A percentile compares a stretch with the other conserved stretches of the same genome.
Evolutionary conservation across 2,113 vertebrate species (phyloP).

Genomic region (Hylia prasina): DNA sequence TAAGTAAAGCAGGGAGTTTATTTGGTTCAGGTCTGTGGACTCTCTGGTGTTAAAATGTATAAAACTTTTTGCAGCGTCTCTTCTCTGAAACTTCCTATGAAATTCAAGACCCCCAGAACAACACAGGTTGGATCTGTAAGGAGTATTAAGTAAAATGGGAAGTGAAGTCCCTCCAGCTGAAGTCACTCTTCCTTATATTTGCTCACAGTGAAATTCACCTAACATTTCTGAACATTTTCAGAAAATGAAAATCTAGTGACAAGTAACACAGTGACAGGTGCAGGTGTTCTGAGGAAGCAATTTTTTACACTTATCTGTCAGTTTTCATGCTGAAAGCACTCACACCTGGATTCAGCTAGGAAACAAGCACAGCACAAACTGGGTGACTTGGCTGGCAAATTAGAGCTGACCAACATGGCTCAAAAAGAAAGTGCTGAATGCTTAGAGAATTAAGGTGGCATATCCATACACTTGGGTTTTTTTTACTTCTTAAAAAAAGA

Average conservation of each 20-base stretch:
- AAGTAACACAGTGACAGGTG: constrained; percentile 9
- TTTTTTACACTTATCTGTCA: constrained; percentile 24
- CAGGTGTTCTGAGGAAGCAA: constrained; percentile 3
- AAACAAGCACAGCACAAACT: not conserved
- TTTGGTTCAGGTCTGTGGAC: not conserved
- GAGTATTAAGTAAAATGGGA: not conserved
- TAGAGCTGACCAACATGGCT: not conserved
- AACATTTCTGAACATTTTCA: not conserved
- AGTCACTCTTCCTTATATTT: not conserved
- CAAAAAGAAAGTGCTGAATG: not conserved
- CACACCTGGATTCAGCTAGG: not conserved
- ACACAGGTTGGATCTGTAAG: not conserved
- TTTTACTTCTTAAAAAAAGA: not conserved
- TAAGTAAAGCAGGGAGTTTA: not conserved
- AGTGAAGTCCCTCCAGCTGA: not conserved
- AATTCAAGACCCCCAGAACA: not conserved
- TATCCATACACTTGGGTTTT: not conserved
- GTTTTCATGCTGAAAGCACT: not conserved
- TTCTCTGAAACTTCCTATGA: not conserved
- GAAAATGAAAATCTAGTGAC: constrained; percentile 1
- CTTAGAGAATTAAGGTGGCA: not conserved
- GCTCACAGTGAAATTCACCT: not conserved
- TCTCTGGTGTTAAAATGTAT: not conserved
- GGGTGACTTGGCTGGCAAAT: not conserved
- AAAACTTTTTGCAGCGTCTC: not conserved